Evolutionary conservation across 2,888 invertebrate genomes (phyloP).

Genomic region (Tenthredo distinguenda): DNA sequence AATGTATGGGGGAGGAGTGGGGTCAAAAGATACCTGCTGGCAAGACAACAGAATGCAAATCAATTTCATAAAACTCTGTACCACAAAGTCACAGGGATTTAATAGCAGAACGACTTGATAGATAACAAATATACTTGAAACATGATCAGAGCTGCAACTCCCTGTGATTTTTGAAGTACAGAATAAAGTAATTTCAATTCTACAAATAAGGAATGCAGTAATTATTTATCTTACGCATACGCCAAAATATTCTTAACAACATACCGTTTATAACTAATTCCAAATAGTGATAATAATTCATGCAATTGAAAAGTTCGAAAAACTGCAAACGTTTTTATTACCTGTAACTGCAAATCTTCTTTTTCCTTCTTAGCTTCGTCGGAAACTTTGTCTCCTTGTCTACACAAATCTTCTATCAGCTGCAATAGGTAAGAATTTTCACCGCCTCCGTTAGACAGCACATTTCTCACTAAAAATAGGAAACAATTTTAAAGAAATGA

Average conservation of each 20-base stretch:
- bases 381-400: constrained; percentile 82
- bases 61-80: constrained; percentile 56
- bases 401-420: constrained; percentile 83
- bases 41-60: constrained; percentile 75
- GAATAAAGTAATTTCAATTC: constrained; percentile 41
- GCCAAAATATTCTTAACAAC: constrained; percentile 60
- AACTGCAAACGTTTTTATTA: constrained; percentile 70
- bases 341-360: constrained; percentile 88
- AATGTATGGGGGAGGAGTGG: constrained; percentile 76
- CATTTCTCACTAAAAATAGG: constrained; percentile 74
- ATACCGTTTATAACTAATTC: constrained; percentile 60
- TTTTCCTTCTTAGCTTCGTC: constrained; percentile 84
- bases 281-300: constrained; percentile 54
- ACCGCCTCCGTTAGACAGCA: constrained; percentile 77
- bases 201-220: constrained; percentile 20
- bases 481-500: neutral
- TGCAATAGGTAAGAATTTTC: constrained; percentile 79
- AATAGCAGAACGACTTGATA: too few relatives aligned
- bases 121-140: neutral
- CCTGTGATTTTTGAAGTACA: constrained; percentile 49
- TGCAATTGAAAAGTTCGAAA: constrained; percentile 58
- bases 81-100: neutral
- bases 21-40: constrained; percentile 77
- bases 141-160: constrained; percentile 30
- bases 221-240: constrained; percentile 59